Conservation (phyloP, 30 jellyfish, hydroid and myxozoan genomes). For the Pseudorhiza aurosa region DNA sequence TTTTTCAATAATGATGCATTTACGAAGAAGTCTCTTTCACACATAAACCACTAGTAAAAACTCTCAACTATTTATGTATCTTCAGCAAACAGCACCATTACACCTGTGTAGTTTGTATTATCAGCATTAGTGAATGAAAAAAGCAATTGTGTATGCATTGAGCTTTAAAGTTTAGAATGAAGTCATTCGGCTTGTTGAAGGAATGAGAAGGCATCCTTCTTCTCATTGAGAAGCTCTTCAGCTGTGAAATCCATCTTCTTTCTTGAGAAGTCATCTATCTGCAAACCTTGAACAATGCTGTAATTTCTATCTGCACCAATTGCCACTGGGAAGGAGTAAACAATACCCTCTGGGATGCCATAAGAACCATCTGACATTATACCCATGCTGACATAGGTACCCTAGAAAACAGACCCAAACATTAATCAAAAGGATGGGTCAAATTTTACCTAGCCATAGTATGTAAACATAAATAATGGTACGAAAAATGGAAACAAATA, state of each 20-base stretch:
- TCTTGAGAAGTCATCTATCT: slow-evolving; percentile 88
- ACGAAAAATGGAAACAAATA: no score
- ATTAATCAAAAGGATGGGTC: background rate
- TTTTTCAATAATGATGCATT: no score
- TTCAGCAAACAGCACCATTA: background rate
- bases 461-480: no score
- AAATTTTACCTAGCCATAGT: no score
- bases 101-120: background rate
- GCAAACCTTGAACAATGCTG: slow-evolving; percentile 92
- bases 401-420: slow-evolving; percentile 29
- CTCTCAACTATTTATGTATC: background rate
- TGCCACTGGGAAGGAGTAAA: slow-evolving; percentile 91
- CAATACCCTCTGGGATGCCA: slow-evolving; percentile 94
- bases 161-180: slow-evolving; percentile 7
- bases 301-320: slow-evolving; percentile 71
- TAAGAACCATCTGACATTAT: slow-evolving; percentile 96
- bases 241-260: slow-evolving; percentile 96
- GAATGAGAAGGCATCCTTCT: slow-evolving; percentile 69
- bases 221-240: slow-evolving; percentile 85
- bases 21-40: no score
- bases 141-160: background rate
- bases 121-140: background rate
- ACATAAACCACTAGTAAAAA: slow-evolving; percentile 2
- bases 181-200: slow-evolving; percentile 79
- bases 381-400: slow-evolving; percentile 93